Percentiles rank a stretch among this genome's conserved stretches.
Evolutionary conservation across 1,140 invertebrate genomes (phyloP).

Genomic region (Drosophila grimshawi): DNA sequence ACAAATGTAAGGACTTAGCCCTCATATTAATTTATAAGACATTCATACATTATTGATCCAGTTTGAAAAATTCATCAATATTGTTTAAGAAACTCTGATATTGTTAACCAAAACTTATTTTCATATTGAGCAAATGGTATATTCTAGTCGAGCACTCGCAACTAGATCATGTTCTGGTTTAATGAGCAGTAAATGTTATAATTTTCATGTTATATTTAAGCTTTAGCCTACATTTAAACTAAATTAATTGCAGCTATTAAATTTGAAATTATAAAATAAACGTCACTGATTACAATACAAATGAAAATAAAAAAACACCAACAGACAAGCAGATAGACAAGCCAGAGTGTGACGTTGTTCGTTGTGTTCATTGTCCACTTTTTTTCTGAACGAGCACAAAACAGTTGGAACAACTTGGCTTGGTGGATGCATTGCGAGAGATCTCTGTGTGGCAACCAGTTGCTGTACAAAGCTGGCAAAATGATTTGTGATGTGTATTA

Average conservation of each 20-base stretch:
- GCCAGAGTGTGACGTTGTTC: too few species aligned
- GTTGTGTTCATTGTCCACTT: constrained; percentile 5
- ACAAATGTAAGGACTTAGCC: too few species aligned
- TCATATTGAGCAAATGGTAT: too few species aligned
- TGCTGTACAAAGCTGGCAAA: constrained; percentile 37
- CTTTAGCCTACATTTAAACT: constrained; percentile 5
- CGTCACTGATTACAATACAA: constrained; percentile 39
- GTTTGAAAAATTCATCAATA: too few species aligned
- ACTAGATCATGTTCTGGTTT: neutral
- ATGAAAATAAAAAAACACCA: constrained; percentile 17
- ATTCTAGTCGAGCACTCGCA: neutral
- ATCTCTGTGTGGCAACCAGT: constrained; percentile 5
- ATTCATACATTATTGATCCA: too few species aligned
- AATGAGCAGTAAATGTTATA: neutral
- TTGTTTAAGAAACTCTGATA: too few species aligned
- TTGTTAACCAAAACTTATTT: too few species aligned
- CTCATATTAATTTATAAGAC: too few species aligned
- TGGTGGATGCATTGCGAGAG: too few species aligned
- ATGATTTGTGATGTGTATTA: constrained; percentile 47
- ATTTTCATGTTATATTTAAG: neutral
- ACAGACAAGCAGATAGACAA: constrained; percentile 2
- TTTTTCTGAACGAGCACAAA: neutral
- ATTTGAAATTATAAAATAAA: constrained; percentile 59
- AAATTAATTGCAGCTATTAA: constrained; percentile 39
- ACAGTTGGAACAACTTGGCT: neutral